Evolutionary conservation across 2,113 vertebrate genomes (phyloP).

Genomic region (Anser brachyrhynchus): DNA sequence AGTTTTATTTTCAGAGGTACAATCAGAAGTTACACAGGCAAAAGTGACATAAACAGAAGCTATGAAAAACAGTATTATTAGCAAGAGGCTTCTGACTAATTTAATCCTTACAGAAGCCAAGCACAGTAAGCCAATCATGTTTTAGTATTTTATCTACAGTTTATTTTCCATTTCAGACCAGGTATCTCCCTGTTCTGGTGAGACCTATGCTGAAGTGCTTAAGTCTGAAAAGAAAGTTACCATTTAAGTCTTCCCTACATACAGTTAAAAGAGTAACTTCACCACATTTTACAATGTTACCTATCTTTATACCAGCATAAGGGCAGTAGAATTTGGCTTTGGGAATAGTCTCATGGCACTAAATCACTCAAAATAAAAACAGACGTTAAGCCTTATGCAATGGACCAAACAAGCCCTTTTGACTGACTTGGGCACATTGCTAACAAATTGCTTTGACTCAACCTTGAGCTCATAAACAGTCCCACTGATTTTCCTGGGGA

Average conservation of each 20-base stretch:
- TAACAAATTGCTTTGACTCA: not conserved
- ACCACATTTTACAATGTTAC: not conserved
- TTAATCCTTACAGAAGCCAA: not conserved
- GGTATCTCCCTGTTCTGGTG: not conserved
- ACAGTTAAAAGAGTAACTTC: not conserved
- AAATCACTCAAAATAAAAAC: not conserved
- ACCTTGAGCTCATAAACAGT: not conserved
- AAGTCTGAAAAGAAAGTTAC: not conserved
- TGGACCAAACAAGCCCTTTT: not conserved
- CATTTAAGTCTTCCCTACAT: not conserved
- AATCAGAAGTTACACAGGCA: not conserved
- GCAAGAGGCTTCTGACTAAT: constrained; percentile 8
- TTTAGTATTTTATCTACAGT: not conserved
- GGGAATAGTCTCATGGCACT: not conserved
- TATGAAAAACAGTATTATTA: not conserved
- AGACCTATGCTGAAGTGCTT: not conserved
- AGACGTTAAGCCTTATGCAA: not conserved
- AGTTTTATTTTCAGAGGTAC: not conserved
- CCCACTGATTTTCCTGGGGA: not conserved
- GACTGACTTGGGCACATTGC: not conserved
- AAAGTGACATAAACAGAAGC: not conserved
- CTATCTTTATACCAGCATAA: not conserved
- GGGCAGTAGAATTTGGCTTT: not conserved
- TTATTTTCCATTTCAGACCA: not conserved
- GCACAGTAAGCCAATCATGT: not conserved